phyloP scores from a whole-genome alignment of 2,888 invertebrate genomes.

The Rhagonycha lutea region DNA sequence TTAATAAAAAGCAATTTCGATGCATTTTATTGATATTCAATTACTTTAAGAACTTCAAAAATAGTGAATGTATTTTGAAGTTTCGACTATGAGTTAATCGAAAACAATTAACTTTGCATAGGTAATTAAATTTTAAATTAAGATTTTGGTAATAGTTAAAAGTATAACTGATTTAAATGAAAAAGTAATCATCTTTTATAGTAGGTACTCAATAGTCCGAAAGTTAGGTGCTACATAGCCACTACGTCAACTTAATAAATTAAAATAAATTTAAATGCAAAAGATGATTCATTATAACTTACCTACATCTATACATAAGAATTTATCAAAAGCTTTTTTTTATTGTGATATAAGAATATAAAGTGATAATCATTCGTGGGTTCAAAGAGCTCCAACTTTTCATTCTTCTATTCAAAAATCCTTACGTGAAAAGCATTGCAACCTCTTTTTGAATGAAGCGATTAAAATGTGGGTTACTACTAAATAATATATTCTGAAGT shows the following conservation, averaged over 20 bases:
- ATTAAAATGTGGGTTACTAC: neutral
- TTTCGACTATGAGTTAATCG: too few relatives aligned
- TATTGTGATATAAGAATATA: neutral
- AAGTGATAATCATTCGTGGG: neutral
- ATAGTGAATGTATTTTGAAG: too few relatives aligned
- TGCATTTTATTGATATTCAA: too few relatives aligned
- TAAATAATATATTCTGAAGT: slow-evolving; percentile 10
- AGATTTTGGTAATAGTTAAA: too few relatives aligned
- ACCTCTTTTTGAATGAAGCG: neutral
- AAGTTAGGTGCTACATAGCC: too few relatives aligned
- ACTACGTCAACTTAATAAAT: neutral
- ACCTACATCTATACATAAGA: neutral
- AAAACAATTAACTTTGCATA: too few relatives aligned
- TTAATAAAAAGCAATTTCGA: too few relatives aligned
- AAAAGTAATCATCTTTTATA: too few relatives aligned
- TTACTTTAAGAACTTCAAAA: too few relatives aligned
- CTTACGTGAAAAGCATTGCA: neutral
- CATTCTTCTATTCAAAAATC: neutral
- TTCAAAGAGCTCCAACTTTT: neutral
- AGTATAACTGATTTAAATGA: too few relatives aligned
- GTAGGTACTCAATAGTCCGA: too few relatives aligned
- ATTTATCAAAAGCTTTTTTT: neutral
- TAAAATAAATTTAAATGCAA: neutral
- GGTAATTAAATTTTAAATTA: too few relatives aligned
- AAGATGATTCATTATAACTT: neutral